Evolutionary conservation across 2,888 invertebrate species (phyloP), one percentile per base, ranked within the genome.

Genomic region (Xestia xanthographa): DNA sequence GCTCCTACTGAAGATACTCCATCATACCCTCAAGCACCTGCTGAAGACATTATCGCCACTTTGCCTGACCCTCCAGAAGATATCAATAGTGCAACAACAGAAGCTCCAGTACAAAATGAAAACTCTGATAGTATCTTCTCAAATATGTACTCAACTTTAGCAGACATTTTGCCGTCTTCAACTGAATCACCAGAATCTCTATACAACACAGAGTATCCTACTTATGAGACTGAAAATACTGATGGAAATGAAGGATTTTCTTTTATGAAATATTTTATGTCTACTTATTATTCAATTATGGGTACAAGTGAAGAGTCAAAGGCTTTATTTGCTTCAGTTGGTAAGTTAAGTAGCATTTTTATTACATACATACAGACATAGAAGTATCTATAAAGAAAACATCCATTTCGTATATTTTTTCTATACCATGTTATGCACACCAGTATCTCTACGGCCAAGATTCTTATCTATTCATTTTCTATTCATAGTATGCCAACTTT

Each of bases 311-410:
- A 93, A 80, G 93, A 95, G 85, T 90, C 92, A n/a, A 94, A 92
- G 82, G 94, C 93, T n/a, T 86, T 96, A 53, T 96, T 95, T 89
- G 91, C 94, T 72, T 88, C 95, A 77, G 89, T 92, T 80, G 95
- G 96, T 96, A 88, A 92, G 94, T 88, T 41, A 67, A 63, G 63
- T 12, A 67, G 29, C n/a, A 56, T 50, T 74, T 82, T 63, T 69
- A 29, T 48, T 41, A n/a, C 5, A 45, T 14, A 12, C 14, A 4
- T 17, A 45, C n/a, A n/a, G n/a, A n/a, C 5, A 20, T 53, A 53
- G 26, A 26, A 26, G 1, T 14, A 53, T 26, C 5, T 12, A 12
- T 9, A 20, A 22, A 9, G 22, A 26, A 12, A 29, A 29, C 17
- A 12, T n/a, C 3, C 0, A 2, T 45, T 29, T 17, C 12, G 43